phyloP scores from a whole-genome alignment of 2,888 invertebrate genomes.

The Ichneumoninae sp. region DNA sequence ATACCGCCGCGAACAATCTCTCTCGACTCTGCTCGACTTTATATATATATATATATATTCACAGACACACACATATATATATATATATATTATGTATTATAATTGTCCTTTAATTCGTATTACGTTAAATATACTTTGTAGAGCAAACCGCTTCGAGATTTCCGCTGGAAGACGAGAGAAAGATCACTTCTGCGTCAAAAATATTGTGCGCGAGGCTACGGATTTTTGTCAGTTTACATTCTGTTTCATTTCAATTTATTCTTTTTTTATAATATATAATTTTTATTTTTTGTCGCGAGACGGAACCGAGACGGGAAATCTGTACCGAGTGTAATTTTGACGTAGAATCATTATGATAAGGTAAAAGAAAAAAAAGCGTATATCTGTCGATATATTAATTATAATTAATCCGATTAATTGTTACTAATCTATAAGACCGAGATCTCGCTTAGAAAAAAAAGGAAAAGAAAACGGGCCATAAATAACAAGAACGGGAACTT shows the following conservation, averaged over 20 bases:
- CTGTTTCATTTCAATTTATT: conserved; percentile 23
- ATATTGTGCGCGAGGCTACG: conserved; percentile 24
- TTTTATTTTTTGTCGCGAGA: conserved; percentile 44
- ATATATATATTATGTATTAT: conserved; percentile 58
- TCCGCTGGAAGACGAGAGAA: conserved; percentile 43
- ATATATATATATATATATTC: conserved; percentile 26
- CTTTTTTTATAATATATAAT: conserved; percentile 49
- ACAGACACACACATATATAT: too few species aligned
- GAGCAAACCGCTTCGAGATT: conserved; percentile 51
- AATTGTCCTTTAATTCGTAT: conserved; percentile 52
- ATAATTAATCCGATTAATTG: conserved; percentile 75
- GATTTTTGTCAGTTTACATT: conserved; percentile 34
- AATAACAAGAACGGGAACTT: conserved; percentile 53
- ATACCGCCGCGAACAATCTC: conserved; percentile 32
- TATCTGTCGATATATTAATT: conserved; percentile 71
- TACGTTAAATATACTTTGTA: conserved; percentile 41
- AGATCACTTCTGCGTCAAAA: conserved; percentile 50
- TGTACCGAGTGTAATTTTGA: conserved; percentile 52
- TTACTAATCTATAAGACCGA: conserved; percentile 74
- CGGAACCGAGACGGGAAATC: conserved; percentile 41
- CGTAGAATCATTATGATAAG: conserved; percentile 52
- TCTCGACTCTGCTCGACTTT: conserved; percentile 48
- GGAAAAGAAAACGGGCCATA: conserved; percentile 64
- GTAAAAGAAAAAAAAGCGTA: conserved; percentile 35
- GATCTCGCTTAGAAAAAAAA: conserved; percentile 72